Evolutionary conservation across 2,888 invertebrate genomes (phyloP).

Genomic region (Lissocephala sabroskyi): DNA sequence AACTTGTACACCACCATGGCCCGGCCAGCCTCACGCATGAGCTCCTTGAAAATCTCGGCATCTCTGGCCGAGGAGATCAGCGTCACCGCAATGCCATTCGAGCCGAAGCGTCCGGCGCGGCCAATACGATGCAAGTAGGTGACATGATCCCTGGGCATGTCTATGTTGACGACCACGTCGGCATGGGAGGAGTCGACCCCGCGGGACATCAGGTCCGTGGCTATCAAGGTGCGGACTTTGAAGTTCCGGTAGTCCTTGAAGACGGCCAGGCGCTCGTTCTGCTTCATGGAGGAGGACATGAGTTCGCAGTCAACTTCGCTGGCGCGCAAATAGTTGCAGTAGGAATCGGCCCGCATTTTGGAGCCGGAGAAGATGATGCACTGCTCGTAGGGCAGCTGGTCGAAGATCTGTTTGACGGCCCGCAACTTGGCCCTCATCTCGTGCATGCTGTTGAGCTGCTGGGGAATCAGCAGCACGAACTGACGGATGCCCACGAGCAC

Average conservation of each 20-base stretch:
- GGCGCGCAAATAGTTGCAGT: constrained; percentile 80
- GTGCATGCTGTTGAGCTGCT: constrained; percentile 77
- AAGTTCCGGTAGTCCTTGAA: constrained; percentile 85
- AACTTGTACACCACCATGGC: constrained; percentile 74
- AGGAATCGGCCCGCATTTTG: constrained; percentile 86
- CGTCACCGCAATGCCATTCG: constrained; percentile 85
- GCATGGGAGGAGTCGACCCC: constrained; percentile 96
- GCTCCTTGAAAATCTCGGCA: constrained; percentile 75
- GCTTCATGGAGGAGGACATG: constrained; percentile 86
- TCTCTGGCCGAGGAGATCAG: constrained; percentile 78
- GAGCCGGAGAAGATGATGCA: constrained; percentile 93
- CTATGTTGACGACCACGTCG: constrained; percentile 94
- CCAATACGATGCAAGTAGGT: constrained; percentile 97
- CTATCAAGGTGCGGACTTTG: constrained; percentile 87
- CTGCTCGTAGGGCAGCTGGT: constrained; percentile 86
- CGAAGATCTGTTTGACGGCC: constrained; percentile 79
- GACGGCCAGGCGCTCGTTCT: constrained; percentile 82
- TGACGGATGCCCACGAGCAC: constrained; percentile 88
- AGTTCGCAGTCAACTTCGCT: constrained; percentile 85
- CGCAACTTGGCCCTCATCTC: constrained; percentile 80
- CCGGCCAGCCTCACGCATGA: constrained; percentile 75
- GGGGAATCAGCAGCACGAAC: constrained; percentile 78
- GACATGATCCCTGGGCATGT: constrained; percentile 84
- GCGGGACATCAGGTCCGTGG: constrained; percentile 92
- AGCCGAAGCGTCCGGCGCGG: constrained; percentile 94